phyloP scores from a whole-genome alignment of 2,797 vertebrate species.

The Leuciscus waleckii region DNA sequence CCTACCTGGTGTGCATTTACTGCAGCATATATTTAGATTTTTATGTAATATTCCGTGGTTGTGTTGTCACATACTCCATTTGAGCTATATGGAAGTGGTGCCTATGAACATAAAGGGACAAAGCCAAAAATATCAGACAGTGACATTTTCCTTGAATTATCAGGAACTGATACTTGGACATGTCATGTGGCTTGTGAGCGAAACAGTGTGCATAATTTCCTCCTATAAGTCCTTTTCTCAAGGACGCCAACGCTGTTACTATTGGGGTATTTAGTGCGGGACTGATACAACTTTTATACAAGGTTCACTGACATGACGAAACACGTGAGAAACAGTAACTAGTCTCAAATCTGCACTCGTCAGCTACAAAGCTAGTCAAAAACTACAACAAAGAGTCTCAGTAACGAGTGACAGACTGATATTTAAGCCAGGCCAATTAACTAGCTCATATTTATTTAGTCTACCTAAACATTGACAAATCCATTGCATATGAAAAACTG shows the following conservation, averaged over 20 bases:
- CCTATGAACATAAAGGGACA: conserved; percentile 61
- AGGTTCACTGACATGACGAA: background rate
- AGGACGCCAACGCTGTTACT: background rate
- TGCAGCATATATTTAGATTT: conserved; percentile 67
- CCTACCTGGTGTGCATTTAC: conserved; percentile 76
- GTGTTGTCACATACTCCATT: conserved; percentile 44
- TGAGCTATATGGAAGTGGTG: conserved; percentile 59
- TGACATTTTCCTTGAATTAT: background rate
- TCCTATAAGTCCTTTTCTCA: background rate
- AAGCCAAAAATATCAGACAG: background rate
- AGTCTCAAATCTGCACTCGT: background rate
- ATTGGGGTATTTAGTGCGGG: background rate
- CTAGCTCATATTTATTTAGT: background rate
- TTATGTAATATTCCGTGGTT: conserved; percentile 50
- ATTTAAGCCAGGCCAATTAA: background rate
- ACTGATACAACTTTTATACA: background rate
- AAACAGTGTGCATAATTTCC: conserved; percentile 19
- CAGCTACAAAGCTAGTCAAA: background rate
- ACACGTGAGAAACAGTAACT: background rate
- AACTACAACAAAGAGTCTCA: too few relatives aligned
- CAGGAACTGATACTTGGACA: conserved; percentile 38
- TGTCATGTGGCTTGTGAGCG: background rate
- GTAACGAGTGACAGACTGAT: background rate
- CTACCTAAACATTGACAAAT: background rate
- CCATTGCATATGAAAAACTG: background rate